Evolutionary conservation across 2,797 vertebrate species (phyloP), one percentile per base, ranked within the genome.

Genomic region (Tangara arthus): DNA sequence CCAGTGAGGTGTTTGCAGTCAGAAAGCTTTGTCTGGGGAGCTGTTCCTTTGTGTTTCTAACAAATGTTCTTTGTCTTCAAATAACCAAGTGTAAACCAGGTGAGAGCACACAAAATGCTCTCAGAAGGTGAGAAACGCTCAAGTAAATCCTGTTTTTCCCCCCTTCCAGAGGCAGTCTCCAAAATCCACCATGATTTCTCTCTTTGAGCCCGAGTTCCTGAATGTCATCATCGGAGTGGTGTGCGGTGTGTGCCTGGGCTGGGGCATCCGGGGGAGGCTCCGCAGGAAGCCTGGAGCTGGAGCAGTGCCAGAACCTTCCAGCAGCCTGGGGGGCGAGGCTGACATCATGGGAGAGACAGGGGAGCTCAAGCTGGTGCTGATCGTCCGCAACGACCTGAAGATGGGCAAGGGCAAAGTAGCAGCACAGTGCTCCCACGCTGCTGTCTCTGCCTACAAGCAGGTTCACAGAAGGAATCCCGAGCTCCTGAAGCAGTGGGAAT

Each of bases 371-470:
- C 98, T 99, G 99, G 97, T 99, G n/a, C 96, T 99, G 42, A 96
- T 99, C 4, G 99, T 99, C 72, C 98, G 99, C 49, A 99, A 97
- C 3, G 99, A 99, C 95, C 96, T 99, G 85, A 99, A 99, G 97
- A 99, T 99, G 99, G 99, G 99, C 6, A 99, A 99, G 93, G 99
- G 99, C 4, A 99, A 99, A 95, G 99, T 99, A 1, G 99, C 99
- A 0, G 99, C 99, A 0, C 99, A 99, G 97, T 99, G 99, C 63
- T 98, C 99, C 49, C 99, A 99, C 1, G 99, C 99, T 2, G 99
- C 99, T 0, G 99, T 99, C 5, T 99, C 99, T 0, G 99, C 99
- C 26, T 99, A 99, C 97, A 99, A 99, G 95, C 99, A 99, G 95
- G 95, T 98, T 16, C 98, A 98, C 57, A 98, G 97, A 65, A 98